Percentiles rank a stretch among this genome's conserved stretches.
These are phyloP conservation scores for Thereva unica DNA, from an alignment of 2,888 invertebrate genomes.

Conservation along the genomic window DNA sequence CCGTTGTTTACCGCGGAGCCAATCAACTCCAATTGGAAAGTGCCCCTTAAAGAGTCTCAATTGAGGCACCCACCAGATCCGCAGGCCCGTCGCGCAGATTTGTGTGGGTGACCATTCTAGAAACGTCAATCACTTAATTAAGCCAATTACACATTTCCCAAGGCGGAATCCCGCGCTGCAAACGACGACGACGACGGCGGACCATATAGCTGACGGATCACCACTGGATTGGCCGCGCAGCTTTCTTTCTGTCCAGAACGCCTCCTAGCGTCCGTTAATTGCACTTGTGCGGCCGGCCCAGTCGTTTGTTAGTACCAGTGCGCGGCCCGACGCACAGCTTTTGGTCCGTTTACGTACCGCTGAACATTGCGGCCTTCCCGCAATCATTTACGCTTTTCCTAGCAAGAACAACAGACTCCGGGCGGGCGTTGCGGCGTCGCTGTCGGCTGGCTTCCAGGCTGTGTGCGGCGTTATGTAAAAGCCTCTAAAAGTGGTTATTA, in stretches of 20 bases:
- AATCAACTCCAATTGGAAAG: too few species aligned
- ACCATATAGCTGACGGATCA: neutral
- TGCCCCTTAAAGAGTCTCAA: too few species aligned
- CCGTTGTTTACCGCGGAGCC: too few species aligned
- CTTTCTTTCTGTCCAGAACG: too few species aligned
- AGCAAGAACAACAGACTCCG: neutral
- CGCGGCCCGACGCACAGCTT: too few species aligned
- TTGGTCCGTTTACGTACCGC: conserved; percentile 8
- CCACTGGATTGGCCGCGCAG: too few species aligned
- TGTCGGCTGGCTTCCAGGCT: conserved; percentile 8
- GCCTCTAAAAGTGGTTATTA: conserved; percentile 10
- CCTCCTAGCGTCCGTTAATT: too few species aligned
- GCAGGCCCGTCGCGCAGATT: too few species aligned
- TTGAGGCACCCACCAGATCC: too few species aligned
- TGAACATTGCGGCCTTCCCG: conserved; percentile 12
- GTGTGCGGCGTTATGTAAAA: conserved; percentile 15
- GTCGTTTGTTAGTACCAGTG: too few species aligned
- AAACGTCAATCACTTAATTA: conserved; percentile 58
- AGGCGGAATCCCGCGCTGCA: conserved; percentile 9
- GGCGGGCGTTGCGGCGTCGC: neutral
- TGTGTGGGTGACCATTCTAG: conserved; percentile 45
- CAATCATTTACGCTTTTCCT: conserved; percentile 27
- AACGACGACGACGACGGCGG: too few species aligned
- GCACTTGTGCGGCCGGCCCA: too few species aligned
- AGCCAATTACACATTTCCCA: conserved; percentile 43